A percentile compares a stretch with the other conserved stretches of the same genome.
Evolutionary conservation across 2,797 vertebrate species (phyloP).

Genomic region (Adrianichthys oophorus): DNA sequence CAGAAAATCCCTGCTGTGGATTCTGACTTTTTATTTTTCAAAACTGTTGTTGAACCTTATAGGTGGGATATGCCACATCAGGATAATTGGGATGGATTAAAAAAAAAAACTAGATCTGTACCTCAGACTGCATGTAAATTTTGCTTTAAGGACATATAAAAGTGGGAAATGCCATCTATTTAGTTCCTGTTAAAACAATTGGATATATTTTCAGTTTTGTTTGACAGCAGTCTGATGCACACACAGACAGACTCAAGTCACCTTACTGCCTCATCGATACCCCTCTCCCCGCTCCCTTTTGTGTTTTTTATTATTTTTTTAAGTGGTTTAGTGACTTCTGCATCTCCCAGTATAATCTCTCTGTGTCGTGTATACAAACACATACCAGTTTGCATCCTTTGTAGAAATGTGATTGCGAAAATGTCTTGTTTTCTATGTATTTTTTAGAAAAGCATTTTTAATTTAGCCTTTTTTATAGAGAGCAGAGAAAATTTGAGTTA

Average conservation of each 20-base stretch:
- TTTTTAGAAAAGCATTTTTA: slow-evolving; percentile 69
- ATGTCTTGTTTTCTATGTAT: slow-evolving; percentile 77
- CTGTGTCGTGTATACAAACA: slow-evolving; percentile 68
- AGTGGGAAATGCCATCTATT: slow-evolving; percentile 11
- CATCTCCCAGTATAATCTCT: slow-evolving; percentile 73
- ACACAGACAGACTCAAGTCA: slow-evolving; percentile 40
- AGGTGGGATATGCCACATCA: slow-evolving; percentile 7
- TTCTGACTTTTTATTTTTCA: slow-evolving; percentile 20
- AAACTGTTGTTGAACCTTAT: slow-evolving; percentile 6
- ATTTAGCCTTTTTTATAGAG: slow-evolving; percentile 48
- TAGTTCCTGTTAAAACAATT: slow-evolving; percentile 13
- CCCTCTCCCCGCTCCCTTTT: slow-evolving; percentile 17
- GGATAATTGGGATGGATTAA: background rate
- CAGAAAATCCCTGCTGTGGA: slow-evolving; percentile 39
- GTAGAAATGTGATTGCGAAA: slow-evolving; percentile 70
- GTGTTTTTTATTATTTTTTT: slow-evolving; percentile 40
- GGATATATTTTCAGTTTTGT: slow-evolving; percentile 34
- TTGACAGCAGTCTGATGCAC: slow-evolving; percentile 53
- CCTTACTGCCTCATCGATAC: slow-evolving; percentile 46
- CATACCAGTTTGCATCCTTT: slow-evolving; percentile 72
- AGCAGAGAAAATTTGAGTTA: slow-evolving; percentile 38
- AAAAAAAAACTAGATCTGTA: slow-evolving; percentile 2
- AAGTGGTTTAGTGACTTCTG: slow-evolving; percentile 66
- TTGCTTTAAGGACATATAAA: background rate
- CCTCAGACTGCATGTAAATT: background rate